These are phyloP conservation scores for Andrena bucephala DNA, from an alignment of 2,888 invertebrate genomes.

Conservation along the genomic window DNA sequence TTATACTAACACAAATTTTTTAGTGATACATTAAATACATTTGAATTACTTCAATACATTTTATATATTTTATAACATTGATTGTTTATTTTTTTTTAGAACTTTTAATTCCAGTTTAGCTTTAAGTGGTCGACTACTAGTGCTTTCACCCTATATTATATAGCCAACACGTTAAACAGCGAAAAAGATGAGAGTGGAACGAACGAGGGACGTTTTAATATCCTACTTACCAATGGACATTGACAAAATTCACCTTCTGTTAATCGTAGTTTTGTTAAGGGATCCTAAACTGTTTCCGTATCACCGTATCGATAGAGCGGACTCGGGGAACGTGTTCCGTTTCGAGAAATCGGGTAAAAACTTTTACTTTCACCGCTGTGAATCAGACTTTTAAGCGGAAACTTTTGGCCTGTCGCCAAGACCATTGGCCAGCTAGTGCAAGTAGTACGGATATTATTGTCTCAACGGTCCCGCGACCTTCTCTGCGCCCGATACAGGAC, in stretches of 20 bases:
- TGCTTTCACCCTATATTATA: too few relatives aligned
- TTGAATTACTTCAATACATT: too few relatives aligned
- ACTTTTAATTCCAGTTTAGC: too few relatives aligned
- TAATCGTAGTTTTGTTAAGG: neutral
- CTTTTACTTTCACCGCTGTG: constrained; percentile 59
- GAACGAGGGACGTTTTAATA: neutral
- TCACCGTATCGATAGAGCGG: constrained; percentile 6
- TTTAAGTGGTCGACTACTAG: too few relatives aligned
- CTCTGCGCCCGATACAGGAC: constrained; percentile 26
- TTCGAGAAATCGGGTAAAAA: constrained; percentile 47
- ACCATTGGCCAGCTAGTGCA: constrained; percentile 45
- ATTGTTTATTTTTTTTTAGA: too few relatives aligned
- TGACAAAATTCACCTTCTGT: neutral
- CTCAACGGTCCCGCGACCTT: constrained; percentile 46
- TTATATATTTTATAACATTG: too few relatives aligned
- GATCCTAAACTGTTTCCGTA: neutral
- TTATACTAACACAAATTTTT: too few relatives aligned
- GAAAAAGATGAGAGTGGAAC: neutral
- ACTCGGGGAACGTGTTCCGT: constrained; percentile 15
- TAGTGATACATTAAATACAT: too few relatives aligned
- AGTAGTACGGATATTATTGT: constrained; percentile 59
- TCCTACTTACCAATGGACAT: neutral
- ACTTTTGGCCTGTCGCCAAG: constrained; percentile 57
- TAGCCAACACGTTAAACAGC: too few relatives aligned
- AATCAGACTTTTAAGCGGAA: constrained; percentile 53